Evolutionary conservation across 2,888 invertebrate species (phyloP), one percentile per base, ranked within the genome.

Genomic region (Galerucella nymphaeae): DNA sequence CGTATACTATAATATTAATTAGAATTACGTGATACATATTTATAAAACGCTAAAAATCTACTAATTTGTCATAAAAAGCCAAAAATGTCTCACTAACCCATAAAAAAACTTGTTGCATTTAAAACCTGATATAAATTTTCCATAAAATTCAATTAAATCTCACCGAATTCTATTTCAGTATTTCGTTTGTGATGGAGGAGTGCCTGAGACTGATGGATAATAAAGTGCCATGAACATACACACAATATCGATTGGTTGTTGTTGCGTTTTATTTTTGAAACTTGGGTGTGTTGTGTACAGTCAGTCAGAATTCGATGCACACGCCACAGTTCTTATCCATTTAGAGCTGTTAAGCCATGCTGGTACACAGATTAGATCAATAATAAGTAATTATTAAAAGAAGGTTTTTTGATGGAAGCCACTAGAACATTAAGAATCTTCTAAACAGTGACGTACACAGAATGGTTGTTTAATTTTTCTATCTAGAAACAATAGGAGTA

Each of bases 351-450:
- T 75, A 75, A 73, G 70, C 66, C 72, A 77, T 77, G 78, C 75
- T 78, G 76, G 76, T 77, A 76, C 68, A 75, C 73, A 75, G 76
- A 78, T 78, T 76, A 75, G 68, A 77, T 78, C 76, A 72, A 77
- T 75, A 75, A 71, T 74, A 65, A 74, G 53, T 67, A 57, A 67
- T 45, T 48, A 63, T 55, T 42, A 23, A 18, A 64, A 70, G 57
- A 45, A 38, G 23, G 45, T 9, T 53, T 61, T 50, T 50, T 23
- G 20, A 53, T 55, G 48, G 20, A 63, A 23, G 45, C 41, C 41
- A 55, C 55, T 62, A 53, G 69, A 62, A 59, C 62, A 30, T 16
- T 38, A 66, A 53, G 66, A 58, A 66, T 53, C 16, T 53, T 53
- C 16, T 10, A 41, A 13, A 41, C 61, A 62, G 42, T 42, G 61